Conservation (phyloP, 2,888 invertebrate genomes). For the Argyresthia albistria region DNA sequence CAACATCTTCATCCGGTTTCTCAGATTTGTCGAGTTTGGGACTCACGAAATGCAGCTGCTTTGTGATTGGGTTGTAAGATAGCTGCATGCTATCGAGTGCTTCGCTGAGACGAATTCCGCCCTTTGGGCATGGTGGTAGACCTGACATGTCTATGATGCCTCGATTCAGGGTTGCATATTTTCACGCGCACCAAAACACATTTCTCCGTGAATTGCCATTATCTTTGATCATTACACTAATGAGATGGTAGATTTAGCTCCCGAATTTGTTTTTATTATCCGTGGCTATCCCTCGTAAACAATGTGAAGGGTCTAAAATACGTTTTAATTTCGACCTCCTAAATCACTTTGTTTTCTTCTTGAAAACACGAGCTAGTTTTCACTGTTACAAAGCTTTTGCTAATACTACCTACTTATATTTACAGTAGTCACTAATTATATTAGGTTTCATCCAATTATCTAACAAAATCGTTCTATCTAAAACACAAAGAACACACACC, state of each 20-base stretch:
- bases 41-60: constrained; percentile 77
- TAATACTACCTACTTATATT: background rate
- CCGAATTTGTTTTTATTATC: background rate
- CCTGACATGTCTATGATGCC: constrained; percentile 35
- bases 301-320: background rate
- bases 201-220: background rate
- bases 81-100: constrained; percentile 81
- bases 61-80: constrained; percentile 82
- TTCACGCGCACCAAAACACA: background rate
- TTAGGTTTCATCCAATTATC: constrained; percentile 11
- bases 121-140: constrained; percentile 54
- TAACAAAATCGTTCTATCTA: constrained; percentile 23
- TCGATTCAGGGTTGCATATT: background rate
- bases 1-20: constrained; percentile 44
- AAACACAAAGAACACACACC: constrained; percentile 56
- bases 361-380: background rate
- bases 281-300: background rate
- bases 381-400: background rate
- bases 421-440: background rate
- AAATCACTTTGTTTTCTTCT: background rate
- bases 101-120: constrained; percentile 76
- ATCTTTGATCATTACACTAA: background rate
- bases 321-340: background rate
- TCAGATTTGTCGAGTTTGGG: constrained; percentile 17
- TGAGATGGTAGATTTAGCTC: background rate